phyloP scores from a whole-genome alignment of 2,797 vertebrate genomes.

The Odontamblyopus lacepedii region DNA sequence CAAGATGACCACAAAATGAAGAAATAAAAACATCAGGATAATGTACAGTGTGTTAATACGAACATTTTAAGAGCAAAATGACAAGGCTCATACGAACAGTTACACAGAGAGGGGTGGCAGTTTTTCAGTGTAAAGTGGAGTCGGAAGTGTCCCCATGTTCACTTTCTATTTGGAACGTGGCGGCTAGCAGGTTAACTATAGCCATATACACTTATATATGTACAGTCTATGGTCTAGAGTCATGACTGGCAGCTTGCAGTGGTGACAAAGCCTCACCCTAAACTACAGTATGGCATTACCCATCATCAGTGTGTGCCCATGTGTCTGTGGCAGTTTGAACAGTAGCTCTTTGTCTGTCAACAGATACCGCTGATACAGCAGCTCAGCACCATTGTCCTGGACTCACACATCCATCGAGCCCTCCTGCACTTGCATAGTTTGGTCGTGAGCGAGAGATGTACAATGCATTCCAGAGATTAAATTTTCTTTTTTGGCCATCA shows the following conservation, averaged over 20 bases:
- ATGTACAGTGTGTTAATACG: too few relatives aligned
- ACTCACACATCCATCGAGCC: slow-evolving; percentile 35
- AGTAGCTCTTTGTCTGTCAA: slow-evolving; percentile 71
- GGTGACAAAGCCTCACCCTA: slow-evolving; percentile 17
- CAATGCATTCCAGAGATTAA: slow-evolving; percentile 77
- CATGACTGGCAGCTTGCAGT: slow-evolving; percentile 21
- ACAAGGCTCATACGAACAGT: too few relatives aligned
- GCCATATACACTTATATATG: too few relatives aligned
- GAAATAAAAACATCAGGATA: too few relatives aligned
- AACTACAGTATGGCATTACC: slow-evolving; percentile 48
- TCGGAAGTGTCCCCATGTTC: too few relatives aligned
- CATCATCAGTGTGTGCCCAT: slow-evolving; percentile 40
- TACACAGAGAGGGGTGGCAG: too few relatives aligned
- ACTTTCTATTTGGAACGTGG: too few relatives aligned
- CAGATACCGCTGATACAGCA: slow-evolving; percentile 75
- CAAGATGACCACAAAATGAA: too few relatives aligned
- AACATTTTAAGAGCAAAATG: too few relatives aligned
- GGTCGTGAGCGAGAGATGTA: slow-evolving; percentile 59
- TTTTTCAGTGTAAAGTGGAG: too few relatives aligned
- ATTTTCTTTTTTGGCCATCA: slow-evolving; percentile 62
- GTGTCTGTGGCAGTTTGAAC: slow-evolving; percentile 59
- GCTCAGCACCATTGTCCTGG: slow-evolving; percentile 72
- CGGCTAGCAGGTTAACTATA: too few relatives aligned
- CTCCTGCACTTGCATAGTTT: slow-evolving; percentile 58
- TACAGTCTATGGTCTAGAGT: slow-evolving; percentile 1